Conservation (phyloP, 2,113 vertebrate species). For the Gnathonemus longibarbis region DNA sequence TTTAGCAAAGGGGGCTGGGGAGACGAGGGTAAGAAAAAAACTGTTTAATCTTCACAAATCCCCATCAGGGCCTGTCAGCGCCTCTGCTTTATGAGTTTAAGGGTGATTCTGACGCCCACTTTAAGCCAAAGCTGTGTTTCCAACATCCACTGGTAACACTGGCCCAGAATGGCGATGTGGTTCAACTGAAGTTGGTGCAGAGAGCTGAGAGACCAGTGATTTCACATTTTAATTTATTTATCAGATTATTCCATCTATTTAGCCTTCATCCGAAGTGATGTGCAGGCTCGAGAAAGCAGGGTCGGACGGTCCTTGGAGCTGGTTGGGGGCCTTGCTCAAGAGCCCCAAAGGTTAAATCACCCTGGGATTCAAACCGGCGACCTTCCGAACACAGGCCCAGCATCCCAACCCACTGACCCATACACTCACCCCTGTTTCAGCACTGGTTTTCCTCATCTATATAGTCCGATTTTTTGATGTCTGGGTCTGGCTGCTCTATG, state of each 20-base stretch:
- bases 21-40: slow-evolving; percentile 15
- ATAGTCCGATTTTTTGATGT: slow-evolving; percentile 34
- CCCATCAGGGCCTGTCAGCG: slow-evolving; percentile 19
- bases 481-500: neutral
- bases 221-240: neutral
- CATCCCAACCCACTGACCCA: neutral
- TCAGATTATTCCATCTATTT: neutral
- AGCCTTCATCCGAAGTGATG: neutral
- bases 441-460: slow-evolving; percentile 40
- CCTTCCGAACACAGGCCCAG: neutral
- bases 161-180: slow-evolving; percentile 39
- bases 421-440: neutral
- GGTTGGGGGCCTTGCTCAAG: neutral
- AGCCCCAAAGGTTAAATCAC: neutral
- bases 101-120: neutral
- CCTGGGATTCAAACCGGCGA: neutral
- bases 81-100: neutral
- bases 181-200: slow-evolving; percentile 61
- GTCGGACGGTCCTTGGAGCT: neutral
- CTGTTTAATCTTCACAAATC: slow-evolving; percentile 15
- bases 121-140: neutral
- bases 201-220: neutral
- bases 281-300: neutral
- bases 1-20: neutral
- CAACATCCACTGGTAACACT: slow-evolving; percentile 40